Evolutionary conservation across 92 coral and sea anemone genomes (phyloP).

Genomic region (Palythoa grandiflora): DNA sequence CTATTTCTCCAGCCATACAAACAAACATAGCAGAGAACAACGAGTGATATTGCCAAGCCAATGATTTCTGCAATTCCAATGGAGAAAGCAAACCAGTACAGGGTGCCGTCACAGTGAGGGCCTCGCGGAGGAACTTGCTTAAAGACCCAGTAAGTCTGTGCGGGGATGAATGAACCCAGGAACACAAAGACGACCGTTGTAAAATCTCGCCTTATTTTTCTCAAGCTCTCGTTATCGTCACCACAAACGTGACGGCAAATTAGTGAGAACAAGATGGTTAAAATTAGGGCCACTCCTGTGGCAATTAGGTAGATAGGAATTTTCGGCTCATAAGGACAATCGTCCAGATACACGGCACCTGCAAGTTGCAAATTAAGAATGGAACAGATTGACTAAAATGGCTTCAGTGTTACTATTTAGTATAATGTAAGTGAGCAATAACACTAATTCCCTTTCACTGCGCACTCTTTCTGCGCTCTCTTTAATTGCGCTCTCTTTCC

Average conservation of each 20-base stretch:
- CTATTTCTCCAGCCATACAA: slow-evolving; percentile 42
- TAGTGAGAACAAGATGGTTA: background rate
- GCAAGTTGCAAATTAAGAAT: background rate
- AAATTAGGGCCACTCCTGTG: slow-evolving; percentile 16
- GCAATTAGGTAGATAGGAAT: slow-evolving; percentile 38
- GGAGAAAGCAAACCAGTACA: slow-evolving; percentile 44
- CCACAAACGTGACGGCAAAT: slow-evolving; percentile 18
- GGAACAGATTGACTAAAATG: background rate
- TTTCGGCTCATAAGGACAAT: slow-evolving; percentile 37
- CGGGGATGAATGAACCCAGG: slow-evolving; percentile 32
- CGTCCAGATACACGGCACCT: slow-evolving; percentile 30
- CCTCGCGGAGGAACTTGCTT: slow-evolving; percentile 4
- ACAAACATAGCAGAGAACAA: slow-evolving; percentile 35
- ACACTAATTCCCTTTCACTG: too few species aligned
- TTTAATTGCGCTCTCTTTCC: too few species aligned
- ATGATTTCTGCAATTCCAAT: slow-evolving; percentile 28
- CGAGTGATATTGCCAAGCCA: slow-evolving; percentile 2
- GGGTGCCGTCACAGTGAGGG: background rate
- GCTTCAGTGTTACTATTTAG: too few species aligned
- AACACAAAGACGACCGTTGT: slow-evolving; percentile 23
- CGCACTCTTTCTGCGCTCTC: too few species aligned
- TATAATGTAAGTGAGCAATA: too few species aligned
- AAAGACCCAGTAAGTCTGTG: slow-evolving; percentile 49
- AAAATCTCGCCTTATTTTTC: slow-evolving; percentile 28
- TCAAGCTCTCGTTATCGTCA: slow-evolving; percentile 10